A percentile compares a stretch with the other conserved stretches of the same genome.
Conservation (phyloP, 2,113 vertebrate species). For the Antennarius striatus region DNA sequence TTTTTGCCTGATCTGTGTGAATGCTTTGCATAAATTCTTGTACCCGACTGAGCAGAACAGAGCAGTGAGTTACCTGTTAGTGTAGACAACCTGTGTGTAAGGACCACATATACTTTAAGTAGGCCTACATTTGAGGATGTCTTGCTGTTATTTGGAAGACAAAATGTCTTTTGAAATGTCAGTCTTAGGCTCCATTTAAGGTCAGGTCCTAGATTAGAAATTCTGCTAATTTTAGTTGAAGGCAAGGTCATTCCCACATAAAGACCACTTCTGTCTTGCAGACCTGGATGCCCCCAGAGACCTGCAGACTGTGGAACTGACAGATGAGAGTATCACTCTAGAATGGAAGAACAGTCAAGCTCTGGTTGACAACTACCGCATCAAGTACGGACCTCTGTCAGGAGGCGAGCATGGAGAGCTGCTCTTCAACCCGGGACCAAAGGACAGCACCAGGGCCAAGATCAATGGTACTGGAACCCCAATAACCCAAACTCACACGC, state of each 20-base stretch:
- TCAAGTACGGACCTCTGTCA: conserved; percentile 94
- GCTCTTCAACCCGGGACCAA: conserved; percentile 82
- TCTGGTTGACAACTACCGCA: conserved; percentile 84
- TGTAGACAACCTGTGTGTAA: conserved; percentile 20
- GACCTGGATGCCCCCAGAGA: conserved; percentile 92
- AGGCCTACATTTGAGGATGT: conserved; percentile 2
- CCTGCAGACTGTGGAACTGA: conserved; percentile 85
- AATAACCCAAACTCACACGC: not conserved
- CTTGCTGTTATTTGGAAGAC: conserved; percentile 7
- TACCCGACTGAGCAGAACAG: not conserved
- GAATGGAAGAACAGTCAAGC: conserved; percentile 93
- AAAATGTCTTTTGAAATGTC: not conserved
- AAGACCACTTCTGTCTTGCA: conserved; percentile 54
- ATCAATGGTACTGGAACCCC: conserved; percentile 83
- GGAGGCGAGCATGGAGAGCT: conserved; percentile 91
- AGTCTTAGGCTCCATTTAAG: too few species aligned
- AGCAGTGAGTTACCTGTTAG: not conserved
- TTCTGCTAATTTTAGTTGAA: not conserved
- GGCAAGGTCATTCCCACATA: not conserved
- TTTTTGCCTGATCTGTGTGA: not conserved
- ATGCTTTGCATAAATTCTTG: not conserved
- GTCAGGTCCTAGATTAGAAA: not conserved
- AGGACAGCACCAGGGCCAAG: conserved; percentile 85
- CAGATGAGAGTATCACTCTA: conserved; percentile 90
- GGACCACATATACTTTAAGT: conserved; percentile 41